Conservation (phyloP, 2,113 vertebrate genomes). For the Ammodytes dubius region DNA sequence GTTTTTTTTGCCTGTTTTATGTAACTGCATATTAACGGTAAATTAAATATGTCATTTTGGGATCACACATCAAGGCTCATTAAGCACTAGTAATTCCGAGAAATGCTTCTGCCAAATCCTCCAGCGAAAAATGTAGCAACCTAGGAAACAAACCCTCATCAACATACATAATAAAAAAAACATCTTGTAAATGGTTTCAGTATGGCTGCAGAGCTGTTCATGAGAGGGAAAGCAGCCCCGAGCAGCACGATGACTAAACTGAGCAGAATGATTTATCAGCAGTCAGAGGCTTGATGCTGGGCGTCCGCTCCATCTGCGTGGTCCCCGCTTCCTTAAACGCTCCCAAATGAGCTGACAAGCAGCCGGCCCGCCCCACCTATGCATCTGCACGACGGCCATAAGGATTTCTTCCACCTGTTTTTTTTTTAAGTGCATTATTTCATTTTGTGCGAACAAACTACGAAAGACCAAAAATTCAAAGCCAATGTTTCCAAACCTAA, state of each 20-base stretch:
- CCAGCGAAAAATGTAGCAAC: neutral
- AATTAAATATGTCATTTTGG: neutral
- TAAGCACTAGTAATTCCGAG: neutral
- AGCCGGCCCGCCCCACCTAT: neutral
- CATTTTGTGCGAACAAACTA: neutral
- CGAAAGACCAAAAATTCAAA: neutral
- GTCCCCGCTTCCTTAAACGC: conserved; percentile 46
- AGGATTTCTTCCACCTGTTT: neutral
- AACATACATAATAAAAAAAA: neutral
- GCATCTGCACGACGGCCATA: conserved; percentile 23
- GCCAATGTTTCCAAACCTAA: neutral
- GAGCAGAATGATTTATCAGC: conserved; percentile 55
- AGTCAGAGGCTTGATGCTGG: conserved; percentile 43
- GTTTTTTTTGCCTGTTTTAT: neutral
- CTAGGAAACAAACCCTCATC: neutral
- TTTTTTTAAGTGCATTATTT: neutral
- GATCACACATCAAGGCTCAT: neutral
- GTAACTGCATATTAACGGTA: neutral
- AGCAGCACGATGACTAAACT: conserved; percentile 4
- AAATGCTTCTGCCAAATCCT: neutral
- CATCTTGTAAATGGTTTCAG: conserved; percentile 23
- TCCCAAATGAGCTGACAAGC: conserved; percentile 53
- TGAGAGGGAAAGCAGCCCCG: neutral
- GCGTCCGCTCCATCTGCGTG: conserved; percentile 43
- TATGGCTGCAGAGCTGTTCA: conserved; percentile 3